Conservation (phyloP, 2,797 vertebrate genomes). For the Schizopygopsis pylzovi region DNA sequence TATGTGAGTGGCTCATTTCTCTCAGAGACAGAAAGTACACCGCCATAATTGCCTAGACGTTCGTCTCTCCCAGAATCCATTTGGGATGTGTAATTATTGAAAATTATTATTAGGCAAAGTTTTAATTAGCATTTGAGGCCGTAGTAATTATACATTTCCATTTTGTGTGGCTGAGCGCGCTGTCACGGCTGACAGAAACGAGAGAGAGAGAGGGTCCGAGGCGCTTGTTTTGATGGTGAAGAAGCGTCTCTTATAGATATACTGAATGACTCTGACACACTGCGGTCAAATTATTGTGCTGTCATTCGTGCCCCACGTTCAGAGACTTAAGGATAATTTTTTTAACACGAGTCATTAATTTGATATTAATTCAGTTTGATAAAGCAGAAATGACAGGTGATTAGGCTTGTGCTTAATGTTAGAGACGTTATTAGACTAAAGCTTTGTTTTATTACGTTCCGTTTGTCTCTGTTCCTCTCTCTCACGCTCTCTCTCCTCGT, state of each 20-base stretch:
- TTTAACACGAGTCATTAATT: constrained; percentile 25
- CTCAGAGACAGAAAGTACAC: constrained; percentile 60
- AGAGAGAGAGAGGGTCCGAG: constrained; percentile 5
- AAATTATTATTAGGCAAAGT: constrained; percentile 77
- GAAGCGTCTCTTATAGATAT: constrained; percentile 17
- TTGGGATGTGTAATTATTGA: constrained; percentile 79
- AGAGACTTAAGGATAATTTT: constrained; percentile 12
- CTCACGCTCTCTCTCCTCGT: not conserved
- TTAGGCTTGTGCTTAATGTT: constrained; percentile 14
- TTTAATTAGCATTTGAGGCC: constrained; percentile 77
- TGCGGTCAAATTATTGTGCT: constrained; percentile 21
- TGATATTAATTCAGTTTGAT: constrained; percentile 6
- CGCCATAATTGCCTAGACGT: constrained; percentile 69
- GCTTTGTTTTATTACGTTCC: constrained; percentile 3
- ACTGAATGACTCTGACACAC: constrained; percentile 20
- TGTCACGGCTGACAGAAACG: constrained; percentile 62
- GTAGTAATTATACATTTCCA: constrained; percentile 77
- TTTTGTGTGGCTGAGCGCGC: constrained; percentile 56
- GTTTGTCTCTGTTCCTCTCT: not conserved
- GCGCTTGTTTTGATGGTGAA: constrained; percentile 32
- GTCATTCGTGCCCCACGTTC: constrained; percentile 29
- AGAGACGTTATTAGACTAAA: constrained; percentile 1
- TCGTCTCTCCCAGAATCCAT: constrained; percentile 62
- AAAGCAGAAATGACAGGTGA: not conserved
- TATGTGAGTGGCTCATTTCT: constrained; percentile 43